Percentiles rank a stretch among this genome's conserved stretches.
Evolutionary conservation across 2,888 invertebrate species (phyloP).

Genomic region (Scaeva pyrastri): DNA sequence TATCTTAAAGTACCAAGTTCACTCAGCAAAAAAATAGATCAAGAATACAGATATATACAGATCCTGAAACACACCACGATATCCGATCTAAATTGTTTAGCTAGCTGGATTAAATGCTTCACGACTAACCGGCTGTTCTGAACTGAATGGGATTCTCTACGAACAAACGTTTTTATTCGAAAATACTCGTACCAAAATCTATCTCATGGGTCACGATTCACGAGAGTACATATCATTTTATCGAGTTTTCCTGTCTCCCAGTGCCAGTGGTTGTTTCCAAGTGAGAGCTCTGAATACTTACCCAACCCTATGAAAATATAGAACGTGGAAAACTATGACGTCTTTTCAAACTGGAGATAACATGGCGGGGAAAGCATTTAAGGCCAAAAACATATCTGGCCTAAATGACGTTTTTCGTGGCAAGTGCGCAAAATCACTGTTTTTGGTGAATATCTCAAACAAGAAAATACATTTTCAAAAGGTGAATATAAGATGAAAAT

Average conservation of each 20-base stretch:
- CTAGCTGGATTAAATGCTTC: conserved; percentile 63
- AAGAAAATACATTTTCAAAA: background rate
- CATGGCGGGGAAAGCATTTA: background rate
- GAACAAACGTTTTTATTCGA: conserved; percentile 64
- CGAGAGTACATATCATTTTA: background rate
- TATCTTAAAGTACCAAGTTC: conserved; percentile 31
- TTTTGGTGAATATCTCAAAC: conserved; percentile 1
- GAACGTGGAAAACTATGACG: conserved; percentile 66
- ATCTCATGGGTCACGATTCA: conserved; percentile 20
- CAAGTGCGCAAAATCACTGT: conserved; percentile 6
- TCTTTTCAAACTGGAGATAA: conserved; percentile 66
- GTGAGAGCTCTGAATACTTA: conserved; percentile 23
- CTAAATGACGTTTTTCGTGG: background rate
- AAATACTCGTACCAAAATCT: conserved; percentile 73
- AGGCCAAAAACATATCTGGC: conserved; percentile 22
- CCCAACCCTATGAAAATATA: background rate
- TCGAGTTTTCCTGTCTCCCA: conserved; percentile 13
- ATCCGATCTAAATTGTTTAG: conserved; percentile 44
- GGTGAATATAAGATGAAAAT: conserved; percentile 7
- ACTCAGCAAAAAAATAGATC: conserved; percentile 3
- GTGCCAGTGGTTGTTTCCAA: conserved; percentile 42
- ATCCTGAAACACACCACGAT: conserved; percentile 49
- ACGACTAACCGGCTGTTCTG: conserved; percentile 73
- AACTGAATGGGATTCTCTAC: conserved; percentile 67
- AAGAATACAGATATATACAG: conserved; percentile 29